A percentile compares a stretch with the other conserved stretches of the same genome.
Conservation (phyloP, 2,797 vertebrate genomes). For the Mus spretus region DNA sequence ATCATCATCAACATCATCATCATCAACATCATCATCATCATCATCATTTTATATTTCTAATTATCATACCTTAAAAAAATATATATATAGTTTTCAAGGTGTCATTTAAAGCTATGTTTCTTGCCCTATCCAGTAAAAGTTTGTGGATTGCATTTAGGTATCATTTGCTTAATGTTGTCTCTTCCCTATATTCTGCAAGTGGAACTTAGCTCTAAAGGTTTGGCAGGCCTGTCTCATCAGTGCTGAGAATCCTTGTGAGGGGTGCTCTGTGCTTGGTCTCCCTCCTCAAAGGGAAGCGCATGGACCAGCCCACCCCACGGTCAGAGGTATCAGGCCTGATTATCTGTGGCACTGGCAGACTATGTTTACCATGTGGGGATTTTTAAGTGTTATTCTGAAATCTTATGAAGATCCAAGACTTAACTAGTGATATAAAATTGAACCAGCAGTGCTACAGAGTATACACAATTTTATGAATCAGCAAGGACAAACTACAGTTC, state of each 20-base stretch:
- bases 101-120: slow-evolving; percentile 1
- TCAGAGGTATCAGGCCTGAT: not conserved
- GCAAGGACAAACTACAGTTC: not conserved
- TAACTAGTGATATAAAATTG: not conserved
- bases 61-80: not conserved
- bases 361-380: not conserved
- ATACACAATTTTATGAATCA: not conserved
- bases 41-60: not conserved
- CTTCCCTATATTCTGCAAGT: not conserved
- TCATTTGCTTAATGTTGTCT: slow-evolving; percentile 38
- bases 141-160: not conserved
- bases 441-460: not conserved
- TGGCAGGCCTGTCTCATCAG: not conserved
- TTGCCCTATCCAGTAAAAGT: not conserved
- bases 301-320: not conserved
- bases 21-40: slow-evolving; percentile 4
- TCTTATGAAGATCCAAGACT: not conserved
- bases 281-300: not conserved
- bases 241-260: not conserved
- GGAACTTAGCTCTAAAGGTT: not conserved
- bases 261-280: not conserved
- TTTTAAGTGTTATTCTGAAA: slow-evolving; percentile 36
- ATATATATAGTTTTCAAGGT: not conserved
- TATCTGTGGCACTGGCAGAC: not conserved
- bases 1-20: not conserved